Evolutionary conservation across 2,797 vertebrate genomes (phyloP).

Genomic region (Cryptoblepharus egeriae): DNA sequence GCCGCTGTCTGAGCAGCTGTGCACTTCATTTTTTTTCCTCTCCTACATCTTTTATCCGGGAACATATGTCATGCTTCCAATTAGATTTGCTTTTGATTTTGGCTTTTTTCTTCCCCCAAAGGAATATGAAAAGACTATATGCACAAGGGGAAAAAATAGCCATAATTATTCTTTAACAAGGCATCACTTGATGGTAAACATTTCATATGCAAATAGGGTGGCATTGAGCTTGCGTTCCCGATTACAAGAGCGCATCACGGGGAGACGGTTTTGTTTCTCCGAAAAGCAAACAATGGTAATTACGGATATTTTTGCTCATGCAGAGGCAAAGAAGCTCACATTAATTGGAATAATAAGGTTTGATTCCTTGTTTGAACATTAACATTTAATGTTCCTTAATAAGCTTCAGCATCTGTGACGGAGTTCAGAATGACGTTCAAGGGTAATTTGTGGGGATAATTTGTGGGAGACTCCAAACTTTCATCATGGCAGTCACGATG

Average conservation of each 20-base stretch:
- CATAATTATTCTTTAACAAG: neutral
- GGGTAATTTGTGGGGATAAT: conserved; percentile 1
- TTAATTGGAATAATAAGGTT: neutral
- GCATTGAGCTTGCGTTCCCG: conserved; percentile 22
- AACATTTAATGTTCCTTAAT: neutral
- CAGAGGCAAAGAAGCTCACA: neutral
- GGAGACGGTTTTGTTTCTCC: neutral
- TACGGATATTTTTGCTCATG: neutral
- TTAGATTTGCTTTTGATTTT: neutral
- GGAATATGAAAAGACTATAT: neutral
- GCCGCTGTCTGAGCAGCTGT: neutral
- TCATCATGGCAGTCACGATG: neutral
- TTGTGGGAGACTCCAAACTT: rapidly evolving
- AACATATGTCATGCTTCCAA: neutral
- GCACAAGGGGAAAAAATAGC: neutral
- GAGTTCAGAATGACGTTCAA: neutral
- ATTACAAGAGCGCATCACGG: neutral
- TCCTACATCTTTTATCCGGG: no score
- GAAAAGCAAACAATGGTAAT: neutral
- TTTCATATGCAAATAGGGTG: conserved; percentile 35
- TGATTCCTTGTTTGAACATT: no score
- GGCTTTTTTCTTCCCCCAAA: neutral
- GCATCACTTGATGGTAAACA: conserved; percentile 46
- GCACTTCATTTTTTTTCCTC: neutral
- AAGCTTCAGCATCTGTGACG: conserved; percentile 23